A percentile compares a stretch with the other conserved stretches of the same genome.
These are phyloP conservation scores for Julus scanicus DNA, from an alignment of 2,888 invertebrate species.

Conservation along the genomic window DNA sequence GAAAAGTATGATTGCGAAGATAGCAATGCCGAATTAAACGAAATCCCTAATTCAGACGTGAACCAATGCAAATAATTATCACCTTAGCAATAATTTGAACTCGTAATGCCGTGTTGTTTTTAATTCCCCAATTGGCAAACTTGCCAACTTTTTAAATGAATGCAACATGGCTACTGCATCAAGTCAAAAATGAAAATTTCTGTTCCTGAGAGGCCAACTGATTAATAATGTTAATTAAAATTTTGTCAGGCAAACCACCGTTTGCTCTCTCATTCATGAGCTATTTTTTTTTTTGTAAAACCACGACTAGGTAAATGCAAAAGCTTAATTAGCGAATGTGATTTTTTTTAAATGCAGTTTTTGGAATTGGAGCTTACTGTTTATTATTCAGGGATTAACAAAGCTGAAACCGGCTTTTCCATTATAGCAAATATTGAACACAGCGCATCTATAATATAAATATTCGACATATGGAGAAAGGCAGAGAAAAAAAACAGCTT, in stretches of 20 bases:
- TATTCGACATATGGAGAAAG: not conserved
- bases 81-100: not conserved
- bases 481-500: not conserved
- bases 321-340: slow-evolving; percentile 8
- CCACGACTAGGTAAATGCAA: not conserved
- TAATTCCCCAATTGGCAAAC: not conserved
- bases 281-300: not conserved
- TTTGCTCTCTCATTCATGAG: not conserved
- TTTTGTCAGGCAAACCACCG: not conserved
- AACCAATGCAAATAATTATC: not conserved
- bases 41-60: not conserved
- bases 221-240: not conserved
- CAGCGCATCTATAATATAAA: not conserved
- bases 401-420: not conserved
- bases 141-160: not conserved
- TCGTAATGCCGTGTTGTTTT: not conserved
- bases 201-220: not conserved
- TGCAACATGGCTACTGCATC: not conserved
- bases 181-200: not conserved
- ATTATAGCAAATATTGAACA: not conserved
- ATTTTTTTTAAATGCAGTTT: not conserved
- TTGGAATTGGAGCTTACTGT: not conserved
- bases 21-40: not conserved
- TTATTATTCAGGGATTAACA: not conserved
- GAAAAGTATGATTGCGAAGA: not conserved